Base-by-base conservation (phyloP, 2,888 invertebrate genomes). In the Plagodis pulveraria region DNA sequence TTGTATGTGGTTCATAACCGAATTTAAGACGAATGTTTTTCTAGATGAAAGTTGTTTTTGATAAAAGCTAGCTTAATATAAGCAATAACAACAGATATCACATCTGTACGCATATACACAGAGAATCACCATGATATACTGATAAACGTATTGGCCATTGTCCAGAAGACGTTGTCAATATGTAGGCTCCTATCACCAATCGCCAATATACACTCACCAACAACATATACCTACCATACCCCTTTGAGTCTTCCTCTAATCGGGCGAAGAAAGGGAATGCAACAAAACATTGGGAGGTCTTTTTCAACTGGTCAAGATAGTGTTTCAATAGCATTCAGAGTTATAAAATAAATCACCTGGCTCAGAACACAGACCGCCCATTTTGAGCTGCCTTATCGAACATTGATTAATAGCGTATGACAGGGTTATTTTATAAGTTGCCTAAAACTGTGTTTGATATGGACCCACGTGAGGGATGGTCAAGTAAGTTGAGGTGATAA, bases 361-460 rank as follows among this genome's bases (percentile, higher is more conserved):
- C 67, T 78, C 79, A 81, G 80, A 81, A 81, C 77, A 81, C 67
- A 78, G 87, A 81, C 87, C 87, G 86, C 88, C 89, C 87, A 89
- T 88, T 87, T 78, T 74, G 86, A 83, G 74, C 74, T 74, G 74
- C 72, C 76, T 88, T 90, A 90, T 90, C 89, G 84, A 87, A 87
- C 77, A 77, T 87, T 91, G 90, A 91, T 89, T 89, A 83, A 91
- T 91, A 87, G 85, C 76, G 71, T 84, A 73, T 81, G 84, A 85
- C 83, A 83, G 81, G 81, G 78, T 76, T 84, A 86, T 86, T 84
- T 83, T 86, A 84, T 87, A 83, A 86, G 82, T 80, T 79, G 71
- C 71, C 70, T 78, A 78, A 83, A 82, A 79, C 70, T 78, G 40
- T 46, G 80, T 77, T 67, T 71, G 72, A 78, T 81, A 77, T 73